These are phyloP conservation scores for Babylonia areolata DNA, from an alignment of 1,140 invertebrate genomes.

Conservation along the genomic window DNA sequence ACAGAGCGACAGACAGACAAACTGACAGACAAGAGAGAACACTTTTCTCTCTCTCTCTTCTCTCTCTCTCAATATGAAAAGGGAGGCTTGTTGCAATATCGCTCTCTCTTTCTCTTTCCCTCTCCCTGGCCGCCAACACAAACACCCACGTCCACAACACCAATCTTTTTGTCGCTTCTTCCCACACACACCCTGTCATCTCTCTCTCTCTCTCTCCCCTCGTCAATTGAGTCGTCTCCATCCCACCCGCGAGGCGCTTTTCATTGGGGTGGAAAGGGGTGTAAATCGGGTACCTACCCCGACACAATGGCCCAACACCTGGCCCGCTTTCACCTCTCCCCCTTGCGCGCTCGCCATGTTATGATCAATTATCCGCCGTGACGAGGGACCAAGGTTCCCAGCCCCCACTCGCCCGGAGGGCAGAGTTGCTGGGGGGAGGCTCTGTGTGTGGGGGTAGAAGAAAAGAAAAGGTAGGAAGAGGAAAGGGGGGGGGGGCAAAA, in stretches of 20 bases:
- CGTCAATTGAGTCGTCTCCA: neutral
- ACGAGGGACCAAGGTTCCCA: neutral
- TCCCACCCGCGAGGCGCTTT: constrained; percentile 3
- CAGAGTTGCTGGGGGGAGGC: neutral
- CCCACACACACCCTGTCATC: too few relatives aligned
- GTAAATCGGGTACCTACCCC: constrained; percentile 28
- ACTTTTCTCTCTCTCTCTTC: too few relatives aligned
- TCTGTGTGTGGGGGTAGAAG: too few relatives aligned
- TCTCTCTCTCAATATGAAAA: too few relatives aligned
- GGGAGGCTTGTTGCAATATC: too few relatives aligned
- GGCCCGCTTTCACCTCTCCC: neutral
- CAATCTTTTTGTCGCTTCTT: too few relatives aligned
- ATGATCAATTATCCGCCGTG: constrained; percentile 26
- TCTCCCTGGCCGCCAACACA: too few relatives aligned
- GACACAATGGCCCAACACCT: constrained; percentile 24
- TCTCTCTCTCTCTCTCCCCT: constrained; percentile 8
- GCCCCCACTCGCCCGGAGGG: neutral
- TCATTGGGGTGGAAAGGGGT: constrained; percentile 14
- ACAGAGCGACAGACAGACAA: too few relatives aligned
- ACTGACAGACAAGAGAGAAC: too few relatives aligned
- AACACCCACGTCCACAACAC: too few relatives aligned
- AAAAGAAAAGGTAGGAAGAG: too few relatives aligned
- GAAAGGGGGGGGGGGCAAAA: constrained; percentile 1
- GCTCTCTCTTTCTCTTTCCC: neutral
- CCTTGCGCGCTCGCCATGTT: constrained; percentile 13